Percentiles rank a stretch among this genome's conserved stretches.
phyloP scores from a whole-genome alignment of 2,113 vertebrate genomes.

The Urocolius indicus region DNA sequence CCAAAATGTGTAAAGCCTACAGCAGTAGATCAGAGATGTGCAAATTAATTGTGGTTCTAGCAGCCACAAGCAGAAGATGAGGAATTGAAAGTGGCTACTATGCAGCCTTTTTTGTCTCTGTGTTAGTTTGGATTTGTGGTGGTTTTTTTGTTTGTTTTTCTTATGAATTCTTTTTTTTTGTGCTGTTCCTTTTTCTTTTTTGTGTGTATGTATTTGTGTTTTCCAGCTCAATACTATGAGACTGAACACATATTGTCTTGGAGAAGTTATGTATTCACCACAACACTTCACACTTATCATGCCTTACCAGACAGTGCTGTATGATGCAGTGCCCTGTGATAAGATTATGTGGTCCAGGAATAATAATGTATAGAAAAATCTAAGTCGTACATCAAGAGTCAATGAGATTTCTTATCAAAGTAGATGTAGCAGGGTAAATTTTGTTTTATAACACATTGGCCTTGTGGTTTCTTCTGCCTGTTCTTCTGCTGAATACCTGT shows the following conservation, averaged over 20 bases:
- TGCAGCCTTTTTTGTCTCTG: neutral
- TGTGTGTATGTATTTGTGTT: neutral
- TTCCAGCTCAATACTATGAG: neutral
- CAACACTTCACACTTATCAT: neutral
- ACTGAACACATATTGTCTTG: neutral
- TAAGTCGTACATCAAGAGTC: neutral
- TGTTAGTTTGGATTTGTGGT: neutral
- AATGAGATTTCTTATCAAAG: neutral
- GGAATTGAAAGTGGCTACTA: neutral
- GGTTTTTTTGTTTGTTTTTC: neutral
- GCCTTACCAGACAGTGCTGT: neutral
- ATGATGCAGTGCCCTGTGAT: accelerated
- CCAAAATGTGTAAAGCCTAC: neutral
- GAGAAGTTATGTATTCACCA: neutral
- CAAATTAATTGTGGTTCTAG: neutral
- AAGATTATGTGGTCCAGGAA: neutral
- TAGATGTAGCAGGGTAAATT: neutral
- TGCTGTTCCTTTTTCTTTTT: neutral
- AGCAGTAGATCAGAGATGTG: accelerated
- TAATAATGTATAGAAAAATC: neutral
- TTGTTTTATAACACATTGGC: neutral
- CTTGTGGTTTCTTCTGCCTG: neutral
- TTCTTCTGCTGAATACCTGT: neutral
- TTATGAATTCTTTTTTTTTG: neutral
- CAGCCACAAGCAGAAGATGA: neutral